Evolutionary conservation across 2,113 vertebrate genomes (phyloP).

Genomic region (Sterrhoptilus dennistouni): DNA sequence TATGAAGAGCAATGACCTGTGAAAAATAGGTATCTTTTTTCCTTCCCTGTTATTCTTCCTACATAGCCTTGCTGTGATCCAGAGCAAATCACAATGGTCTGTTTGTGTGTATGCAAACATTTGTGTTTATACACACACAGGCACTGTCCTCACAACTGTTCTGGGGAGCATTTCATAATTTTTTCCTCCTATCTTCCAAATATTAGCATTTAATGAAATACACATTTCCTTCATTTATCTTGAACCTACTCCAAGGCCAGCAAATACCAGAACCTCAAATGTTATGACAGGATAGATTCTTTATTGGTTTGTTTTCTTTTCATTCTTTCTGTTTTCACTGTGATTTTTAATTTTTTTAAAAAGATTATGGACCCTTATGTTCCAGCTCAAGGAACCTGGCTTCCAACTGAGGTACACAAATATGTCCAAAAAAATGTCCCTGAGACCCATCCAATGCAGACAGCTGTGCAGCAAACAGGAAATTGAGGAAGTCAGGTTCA

Average conservation of each 20-base stretch:
- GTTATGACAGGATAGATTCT: slow-evolving; percentile 86
- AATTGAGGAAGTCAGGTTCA: slow-evolving; percentile 81
- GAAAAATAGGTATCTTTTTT: not conserved
- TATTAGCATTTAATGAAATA: slow-evolving; percentile 96
- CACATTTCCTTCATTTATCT: slow-evolving; percentile 89
- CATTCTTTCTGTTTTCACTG: slow-evolving; percentile 83
- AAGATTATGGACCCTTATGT: slow-evolving; percentile 76
- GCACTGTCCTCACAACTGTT: slow-evolving; percentile 48
- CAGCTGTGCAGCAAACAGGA: slow-evolving; percentile 78
- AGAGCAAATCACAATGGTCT: not conserved
- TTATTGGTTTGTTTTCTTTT: slow-evolving; percentile 94
- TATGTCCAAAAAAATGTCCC: slow-evolving; percentile 64
- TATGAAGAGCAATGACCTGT: not conserved
- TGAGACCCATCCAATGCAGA: slow-evolving; percentile 69
- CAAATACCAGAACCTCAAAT: slow-evolving; percentile 82
- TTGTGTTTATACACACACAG: not conserved
- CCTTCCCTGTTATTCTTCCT: not conserved
- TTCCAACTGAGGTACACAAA: slow-evolving; percentile 76
- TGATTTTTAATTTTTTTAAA: slow-evolving; percentile 47
- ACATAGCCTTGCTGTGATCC: not conserved
- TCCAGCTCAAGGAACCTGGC: slow-evolving; percentile 79
- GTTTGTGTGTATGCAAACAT: not conserved
- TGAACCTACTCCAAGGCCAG: slow-evolving; percentile 83
- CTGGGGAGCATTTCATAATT: slow-evolving; percentile 73
- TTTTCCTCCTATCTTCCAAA: slow-evolving; percentile 76